Percentiles rank a stretch among this genome's conserved stretches.
phyloP scores from a whole-genome alignment of 2,797 vertebrate species.

The Fringilla coelebs region DNA sequence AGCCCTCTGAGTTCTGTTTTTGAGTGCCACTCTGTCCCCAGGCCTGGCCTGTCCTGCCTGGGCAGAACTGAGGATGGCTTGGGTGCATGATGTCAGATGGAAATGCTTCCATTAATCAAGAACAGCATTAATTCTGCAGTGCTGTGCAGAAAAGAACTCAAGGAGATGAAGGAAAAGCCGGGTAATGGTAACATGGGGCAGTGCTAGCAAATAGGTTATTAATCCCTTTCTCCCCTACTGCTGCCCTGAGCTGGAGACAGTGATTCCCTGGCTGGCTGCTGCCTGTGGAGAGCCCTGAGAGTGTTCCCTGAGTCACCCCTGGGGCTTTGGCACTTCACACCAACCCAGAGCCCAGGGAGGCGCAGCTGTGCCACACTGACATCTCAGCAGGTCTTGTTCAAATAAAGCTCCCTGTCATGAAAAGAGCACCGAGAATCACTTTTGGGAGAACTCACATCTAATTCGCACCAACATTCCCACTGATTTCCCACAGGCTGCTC shows the following conservation, averaged over 20 bases:
- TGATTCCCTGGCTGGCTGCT: neutral
- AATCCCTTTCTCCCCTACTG: neutral
- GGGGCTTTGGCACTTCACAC: neutral
- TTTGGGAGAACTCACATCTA: neutral
- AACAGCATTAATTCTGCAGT: neutral
- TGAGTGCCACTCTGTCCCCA: neutral
- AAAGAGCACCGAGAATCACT: neutral
- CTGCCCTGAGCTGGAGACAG: neutral
- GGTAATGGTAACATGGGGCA: neutral
- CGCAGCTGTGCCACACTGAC: neutral
- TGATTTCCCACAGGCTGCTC: neutral
- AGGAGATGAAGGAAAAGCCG: neutral
- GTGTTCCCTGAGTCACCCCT: neutral
- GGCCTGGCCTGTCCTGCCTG: neutral
- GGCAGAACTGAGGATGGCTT: neutral
- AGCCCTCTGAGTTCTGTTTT: neutral
- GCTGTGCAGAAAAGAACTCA: neutral
- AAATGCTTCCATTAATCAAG: neutral
- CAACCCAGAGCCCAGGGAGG: neutral
- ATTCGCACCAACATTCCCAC: neutral
- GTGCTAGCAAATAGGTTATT: neutral
- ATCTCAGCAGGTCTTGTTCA: rapidly evolving
- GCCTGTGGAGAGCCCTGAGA: neutral
- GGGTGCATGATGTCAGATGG: neutral
- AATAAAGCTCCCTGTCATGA: neutral